Conservation (phyloP, 2,888 invertebrate genomes). For the Notocelia uddmanniana region DNA sequence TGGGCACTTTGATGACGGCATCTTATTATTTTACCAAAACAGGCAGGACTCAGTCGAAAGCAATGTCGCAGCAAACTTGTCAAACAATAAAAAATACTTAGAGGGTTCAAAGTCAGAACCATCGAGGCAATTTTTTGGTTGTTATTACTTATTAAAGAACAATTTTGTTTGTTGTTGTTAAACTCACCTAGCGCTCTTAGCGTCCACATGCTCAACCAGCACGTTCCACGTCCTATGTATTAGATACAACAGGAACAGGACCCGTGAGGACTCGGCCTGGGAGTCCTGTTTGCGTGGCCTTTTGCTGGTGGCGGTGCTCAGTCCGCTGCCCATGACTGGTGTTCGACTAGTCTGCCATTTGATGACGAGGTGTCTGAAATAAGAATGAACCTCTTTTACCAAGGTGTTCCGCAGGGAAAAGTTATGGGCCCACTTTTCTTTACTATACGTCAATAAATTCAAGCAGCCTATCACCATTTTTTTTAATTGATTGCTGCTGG, state of each 20-base stretch:
- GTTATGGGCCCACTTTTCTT: background rate
- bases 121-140: too few species aligned
- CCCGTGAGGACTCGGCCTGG: constrained; percentile 85
- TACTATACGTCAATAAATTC: background rate
- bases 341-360: constrained; percentile 57
- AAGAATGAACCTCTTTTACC: background rate
- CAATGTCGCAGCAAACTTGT: too few species aligned
- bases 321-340: constrained; percentile 70
- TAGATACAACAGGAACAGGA: constrained; percentile 88
- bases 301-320: constrained; percentile 68
- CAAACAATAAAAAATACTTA: too few species aligned
- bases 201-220: constrained; percentile 87
- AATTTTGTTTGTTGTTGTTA: too few species aligned
- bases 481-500: too few species aligned
- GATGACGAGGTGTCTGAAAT: constrained; percentile 31
- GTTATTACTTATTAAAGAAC: too few species aligned
- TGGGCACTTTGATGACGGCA: too few species aligned
- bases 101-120: too few species aligned
- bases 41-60: background rate
- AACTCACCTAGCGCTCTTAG: constrained; percentile 80
- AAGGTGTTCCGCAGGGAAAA: background rate
- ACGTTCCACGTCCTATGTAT: constrained; percentile 90
- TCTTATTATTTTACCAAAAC: too few species aligned
- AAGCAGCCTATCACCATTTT: background rate
- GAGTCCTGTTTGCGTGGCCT: constrained; percentile 67